Evolutionary conservation across 2,888 invertebrate species (phyloP).

Genomic region (Candidula unifasciata): DNA sequence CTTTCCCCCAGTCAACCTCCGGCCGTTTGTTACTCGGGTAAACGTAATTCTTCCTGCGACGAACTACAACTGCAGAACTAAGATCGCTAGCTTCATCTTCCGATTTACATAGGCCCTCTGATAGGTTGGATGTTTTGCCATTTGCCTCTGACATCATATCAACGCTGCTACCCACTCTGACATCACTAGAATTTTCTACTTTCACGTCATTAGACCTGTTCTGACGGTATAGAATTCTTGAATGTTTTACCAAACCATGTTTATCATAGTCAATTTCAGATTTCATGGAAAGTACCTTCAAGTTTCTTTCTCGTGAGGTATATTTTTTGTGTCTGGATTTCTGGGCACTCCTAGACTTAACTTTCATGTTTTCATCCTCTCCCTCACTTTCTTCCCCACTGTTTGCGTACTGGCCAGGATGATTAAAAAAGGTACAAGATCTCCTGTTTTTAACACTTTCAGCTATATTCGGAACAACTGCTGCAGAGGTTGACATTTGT

Average conservation of each 20-base stretch:
- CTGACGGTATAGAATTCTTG: not conserved
- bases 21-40: conserved; percentile 7
- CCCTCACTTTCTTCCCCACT: conserved; percentile 34
- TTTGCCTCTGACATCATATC: not conserved
- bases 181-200: not conserved
- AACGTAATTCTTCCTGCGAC: conserved; percentile 34
- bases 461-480: conserved; percentile 36
- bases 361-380: not conserved
- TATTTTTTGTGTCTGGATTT: not conserved
- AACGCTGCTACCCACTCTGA: not conserved
- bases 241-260: conserved; percentile 10
- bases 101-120: not conserved
- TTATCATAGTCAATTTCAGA: not conserved
- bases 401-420: conserved; percentile 49
- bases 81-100: not conserved
- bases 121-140: not conserved
- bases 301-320: not conserved
- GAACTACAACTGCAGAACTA: conserved; percentile 40
- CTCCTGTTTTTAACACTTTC: conserved; percentile 47
- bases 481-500: too few relatives aligned
- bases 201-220: not conserved
- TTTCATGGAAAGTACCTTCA: not conserved
- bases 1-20: conserved; percentile 33
- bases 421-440: conserved; percentile 47
- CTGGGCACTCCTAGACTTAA: not conserved